These are phyloP conservation scores for Labeo catla DNA, from an alignment of 2,113 vertebrate genomes.

Conservation along the genomic window DNA sequence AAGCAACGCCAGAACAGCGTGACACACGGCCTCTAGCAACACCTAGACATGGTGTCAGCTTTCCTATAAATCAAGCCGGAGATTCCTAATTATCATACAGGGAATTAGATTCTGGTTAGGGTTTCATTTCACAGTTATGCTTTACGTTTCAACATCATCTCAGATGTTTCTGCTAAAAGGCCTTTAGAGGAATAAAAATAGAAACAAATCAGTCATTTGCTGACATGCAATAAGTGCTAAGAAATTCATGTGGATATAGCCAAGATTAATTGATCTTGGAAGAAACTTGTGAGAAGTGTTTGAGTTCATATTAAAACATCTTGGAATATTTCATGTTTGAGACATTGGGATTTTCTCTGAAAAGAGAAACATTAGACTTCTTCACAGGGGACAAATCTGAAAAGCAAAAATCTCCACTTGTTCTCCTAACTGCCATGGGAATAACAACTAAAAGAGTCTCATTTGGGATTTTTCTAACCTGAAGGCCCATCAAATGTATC, in stretches of 20 bases:
- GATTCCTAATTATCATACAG: slow-evolving; percentile 3
- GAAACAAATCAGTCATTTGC: not conserved
- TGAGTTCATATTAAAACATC: not conserved
- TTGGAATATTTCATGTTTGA: not conserved
- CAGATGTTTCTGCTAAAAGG: not conserved
- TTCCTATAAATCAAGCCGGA: not conserved
- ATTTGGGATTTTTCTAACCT: not conserved
- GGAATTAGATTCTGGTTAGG: slow-evolving; percentile 13
- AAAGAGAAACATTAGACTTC: not conserved
- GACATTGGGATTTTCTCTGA: not conserved
- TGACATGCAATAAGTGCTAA: not conserved
- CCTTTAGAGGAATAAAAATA: not conserved
- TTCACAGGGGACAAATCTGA: not conserved
- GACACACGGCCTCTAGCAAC: not conserved
- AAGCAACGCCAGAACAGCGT: not conserved
- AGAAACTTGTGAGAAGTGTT: not conserved
- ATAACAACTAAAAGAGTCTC: not conserved
- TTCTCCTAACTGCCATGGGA: not conserved
- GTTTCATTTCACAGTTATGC: not conserved
- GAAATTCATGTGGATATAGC: not conserved
- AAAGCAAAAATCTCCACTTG: not conserved
- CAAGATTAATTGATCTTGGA: not conserved
- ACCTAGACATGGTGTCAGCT: slow-evolving; percentile 17
- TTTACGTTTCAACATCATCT: not conserved
- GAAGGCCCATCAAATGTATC: not conserved